A percentile compares a stretch with the other conserved stretches of the same genome.
Evolutionary conservation across 2,113 vertebrate genomes (phyloP).

Genomic region (Lepus europaeus): DNA sequence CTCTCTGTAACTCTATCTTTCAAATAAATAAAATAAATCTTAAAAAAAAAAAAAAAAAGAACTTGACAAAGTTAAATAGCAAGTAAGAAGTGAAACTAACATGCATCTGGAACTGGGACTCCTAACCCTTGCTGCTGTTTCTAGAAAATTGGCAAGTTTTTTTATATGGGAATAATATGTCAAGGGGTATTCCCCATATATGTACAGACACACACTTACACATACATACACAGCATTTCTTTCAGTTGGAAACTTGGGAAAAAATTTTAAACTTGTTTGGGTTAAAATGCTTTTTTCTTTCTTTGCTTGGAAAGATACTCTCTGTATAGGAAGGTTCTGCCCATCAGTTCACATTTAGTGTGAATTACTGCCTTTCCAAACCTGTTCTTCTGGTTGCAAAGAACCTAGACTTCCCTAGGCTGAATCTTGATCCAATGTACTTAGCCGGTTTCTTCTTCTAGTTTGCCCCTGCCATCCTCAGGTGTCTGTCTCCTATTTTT

Average conservation of each 20-base stretch:
- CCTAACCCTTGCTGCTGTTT: neutral
- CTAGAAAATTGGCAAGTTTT: neutral
- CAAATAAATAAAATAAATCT: too few relatives aligned
- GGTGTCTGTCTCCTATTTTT: neutral
- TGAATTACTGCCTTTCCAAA: neutral
- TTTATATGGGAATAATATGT: neutral
- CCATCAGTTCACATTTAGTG: neutral
- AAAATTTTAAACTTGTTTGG: neutral
- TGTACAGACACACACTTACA: too few relatives aligned
- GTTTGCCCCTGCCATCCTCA: neutral
- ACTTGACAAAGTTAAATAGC: conserved; percentile 16
- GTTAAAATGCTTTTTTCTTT: neutral
- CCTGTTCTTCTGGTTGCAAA: conserved; percentile 26
- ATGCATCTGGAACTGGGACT: neutral
- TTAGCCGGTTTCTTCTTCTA: neutral
- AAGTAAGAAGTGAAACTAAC: neutral
- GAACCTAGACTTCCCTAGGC: neutral
- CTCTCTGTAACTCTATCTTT: too few relatives aligned
- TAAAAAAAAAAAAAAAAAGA: neutral
- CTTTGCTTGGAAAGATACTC: neutral
- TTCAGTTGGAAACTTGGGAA: neutral
- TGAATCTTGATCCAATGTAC: neutral
- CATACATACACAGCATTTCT: neutral
- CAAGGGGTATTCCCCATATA: neutral
- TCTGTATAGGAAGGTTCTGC: neutral